phyloP scores from a whole-genome alignment of 1,140 invertebrate species.

The Lasaia peninsularis region DNA sequence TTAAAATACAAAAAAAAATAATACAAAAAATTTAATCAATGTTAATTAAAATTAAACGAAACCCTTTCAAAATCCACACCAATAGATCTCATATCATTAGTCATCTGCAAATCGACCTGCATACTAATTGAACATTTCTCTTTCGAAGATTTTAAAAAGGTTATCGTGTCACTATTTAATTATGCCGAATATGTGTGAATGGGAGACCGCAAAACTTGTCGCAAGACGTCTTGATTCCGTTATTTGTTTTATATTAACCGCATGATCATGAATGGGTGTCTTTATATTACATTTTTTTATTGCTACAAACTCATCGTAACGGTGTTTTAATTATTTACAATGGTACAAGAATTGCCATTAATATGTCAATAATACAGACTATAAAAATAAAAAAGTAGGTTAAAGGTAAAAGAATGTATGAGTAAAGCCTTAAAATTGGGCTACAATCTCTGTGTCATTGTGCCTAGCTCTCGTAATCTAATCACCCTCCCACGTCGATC shows the following conservation, averaged over 20 bases:
- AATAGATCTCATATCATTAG: constrained; percentile 3
- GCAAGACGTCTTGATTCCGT: constrained; percentile 31
- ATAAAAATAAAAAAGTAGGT: neutral
- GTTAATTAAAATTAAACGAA: no score
- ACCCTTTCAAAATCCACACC: neutral
- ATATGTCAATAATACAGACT: neutral
- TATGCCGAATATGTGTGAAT: constrained; percentile 30
- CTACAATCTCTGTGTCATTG: neutral
- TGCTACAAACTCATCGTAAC: neutral
- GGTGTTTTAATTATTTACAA: neutral
- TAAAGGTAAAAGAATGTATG: neutral
- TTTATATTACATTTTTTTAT: constrained; percentile 1
- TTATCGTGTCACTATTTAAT: constrained; percentile 31
- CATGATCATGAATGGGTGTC: constrained; percentile 27
- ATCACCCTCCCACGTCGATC: constrained; percentile 18
- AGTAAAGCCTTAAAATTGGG: constrained; percentile 5
- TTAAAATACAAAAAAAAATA: no score
- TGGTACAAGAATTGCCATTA: neutral
- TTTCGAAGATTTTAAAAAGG: constrained; percentile 21
- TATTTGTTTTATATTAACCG: constrained; percentile 27
- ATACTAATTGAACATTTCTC: constrained; percentile 13
- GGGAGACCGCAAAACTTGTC: constrained; percentile 29
- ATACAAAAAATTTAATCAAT: no score
- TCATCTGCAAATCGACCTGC: constrained; percentile 13
- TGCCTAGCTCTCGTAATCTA: constrained; percentile 1